These are phyloP conservation scores for Drosophila differens DNA, from an alignment of 2,888 invertebrate genomes.

Conservation along the genomic window DNA sequence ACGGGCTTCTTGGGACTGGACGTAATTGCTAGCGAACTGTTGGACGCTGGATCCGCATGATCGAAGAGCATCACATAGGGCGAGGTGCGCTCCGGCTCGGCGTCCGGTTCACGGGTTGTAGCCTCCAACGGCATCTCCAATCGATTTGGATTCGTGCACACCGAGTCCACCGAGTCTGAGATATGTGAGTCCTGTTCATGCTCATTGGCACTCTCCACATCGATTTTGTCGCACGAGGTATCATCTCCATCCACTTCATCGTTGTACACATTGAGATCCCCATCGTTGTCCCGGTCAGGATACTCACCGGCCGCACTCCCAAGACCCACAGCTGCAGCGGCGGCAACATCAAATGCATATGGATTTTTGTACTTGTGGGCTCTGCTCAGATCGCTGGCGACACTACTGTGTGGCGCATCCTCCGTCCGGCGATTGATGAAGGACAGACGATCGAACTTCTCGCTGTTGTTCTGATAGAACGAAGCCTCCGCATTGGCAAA, in stretches of 20 bases:
- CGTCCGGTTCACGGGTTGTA: constrained; percentile 25
- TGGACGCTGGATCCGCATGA: constrained; percentile 76
- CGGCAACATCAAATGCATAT: constrained; percentile 61
- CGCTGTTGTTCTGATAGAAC: constrained; percentile 78
- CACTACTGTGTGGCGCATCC: constrained; percentile 49
- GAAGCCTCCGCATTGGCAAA: constrained; percentile 82
- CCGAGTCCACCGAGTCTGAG: constrained; percentile 84
- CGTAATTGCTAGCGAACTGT: constrained; percentile 72
- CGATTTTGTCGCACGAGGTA: constrained; percentile 84
- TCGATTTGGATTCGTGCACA: constrained; percentile 77
- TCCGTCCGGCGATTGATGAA: constrained; percentile 76
- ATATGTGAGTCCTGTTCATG: constrained; percentile 84
- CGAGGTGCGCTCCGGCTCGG: constrained; percentile 57
- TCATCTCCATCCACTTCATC: constrained; percentile 78
- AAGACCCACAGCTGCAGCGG: constrained; percentile 52
- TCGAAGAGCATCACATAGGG: constrained; percentile 81
- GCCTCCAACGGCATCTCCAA: constrained; percentile 70
- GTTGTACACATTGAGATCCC: constrained; percentile 70
- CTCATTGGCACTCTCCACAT: constrained; percentile 85
- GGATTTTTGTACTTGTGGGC: constrained; percentile 73
- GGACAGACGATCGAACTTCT: constrained; percentile 83
- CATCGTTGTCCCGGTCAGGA: constrained; percentile 51
- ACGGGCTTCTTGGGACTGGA: constrained; percentile 73
- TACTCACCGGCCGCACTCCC: constrained; percentile 41
- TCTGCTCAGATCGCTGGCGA: constrained; percentile 42